Percentiles rank a stretch among this genome's conserved stretches.
Evolutionary conservation across 64 coral and sea anemone species (phyloP).

Genomic region (Montipora foliosa): DNA sequence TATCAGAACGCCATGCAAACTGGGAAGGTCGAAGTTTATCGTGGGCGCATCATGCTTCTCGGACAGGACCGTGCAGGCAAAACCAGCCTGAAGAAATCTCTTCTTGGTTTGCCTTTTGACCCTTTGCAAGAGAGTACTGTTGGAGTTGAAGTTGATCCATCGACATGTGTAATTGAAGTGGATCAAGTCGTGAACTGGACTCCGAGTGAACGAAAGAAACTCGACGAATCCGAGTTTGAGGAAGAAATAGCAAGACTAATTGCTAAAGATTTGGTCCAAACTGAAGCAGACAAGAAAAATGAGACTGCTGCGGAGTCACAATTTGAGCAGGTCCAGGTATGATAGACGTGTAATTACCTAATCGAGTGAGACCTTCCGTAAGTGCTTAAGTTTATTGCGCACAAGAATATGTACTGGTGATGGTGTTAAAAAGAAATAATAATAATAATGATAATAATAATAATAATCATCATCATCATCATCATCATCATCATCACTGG

Average conservation of each 20-base stretch:
- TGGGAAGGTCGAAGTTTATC: constrained; percentile 52
- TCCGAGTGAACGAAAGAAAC: background rate
- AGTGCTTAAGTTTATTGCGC: too few species aligned
- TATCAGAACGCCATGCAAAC: constrained; percentile 30
- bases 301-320: background rate
- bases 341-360: too few species aligned
- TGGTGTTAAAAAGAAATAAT: too few species aligned
- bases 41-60: constrained; percentile 68
- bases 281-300: background rate
- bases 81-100: constrained; percentile 76
- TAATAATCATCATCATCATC: too few species aligned
- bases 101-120: constrained; percentile 60
- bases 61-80: constrained; percentile 66
- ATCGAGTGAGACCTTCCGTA: background rate
- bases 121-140: constrained; percentile 52
- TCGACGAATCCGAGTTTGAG: constrained; percentile 11
- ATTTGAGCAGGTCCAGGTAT: background rate
- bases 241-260: constrained; percentile 41
- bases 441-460: too few species aligned
- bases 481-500: too few species aligned
- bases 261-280: background rate
- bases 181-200: constrained; percentile 55
- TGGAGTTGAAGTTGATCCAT: constrained; percentile 63
- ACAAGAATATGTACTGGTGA: too few species aligned
- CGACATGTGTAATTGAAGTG: constrained; percentile 38